These are phyloP conservation scores for Corticium candelabrum DNA, from an alignment of 37 sponge, comb jelly and placozoan genomes.

Conservation along the genomic window DNA sequence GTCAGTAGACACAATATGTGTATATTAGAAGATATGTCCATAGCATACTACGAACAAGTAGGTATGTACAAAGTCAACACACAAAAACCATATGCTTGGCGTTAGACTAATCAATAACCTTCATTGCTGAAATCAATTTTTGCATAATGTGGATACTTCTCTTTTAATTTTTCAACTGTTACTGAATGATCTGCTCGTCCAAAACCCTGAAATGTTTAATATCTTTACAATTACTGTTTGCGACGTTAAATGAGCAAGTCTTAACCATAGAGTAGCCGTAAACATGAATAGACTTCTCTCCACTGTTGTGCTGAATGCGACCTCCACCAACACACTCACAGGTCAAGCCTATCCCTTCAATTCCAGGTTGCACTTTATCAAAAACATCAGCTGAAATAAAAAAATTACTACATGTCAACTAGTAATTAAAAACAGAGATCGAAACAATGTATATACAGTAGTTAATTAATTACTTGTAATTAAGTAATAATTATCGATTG, in stretches of 20 bases:
- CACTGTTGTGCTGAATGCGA: slow-evolving; percentile 41
- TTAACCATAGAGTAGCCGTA: slow-evolving; percentile 80
- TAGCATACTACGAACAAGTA: too few relatives aligned
- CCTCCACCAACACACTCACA: slow-evolving; percentile 80
- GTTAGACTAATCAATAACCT: slow-evolving; percentile 46
- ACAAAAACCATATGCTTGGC: too few relatives aligned
- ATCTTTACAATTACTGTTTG: not conserved
- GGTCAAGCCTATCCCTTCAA: slow-evolving; percentile 39
- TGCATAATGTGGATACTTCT: slow-evolving; percentile 27
- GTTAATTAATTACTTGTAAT: too few relatives aligned
- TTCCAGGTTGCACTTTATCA: slow-evolving; percentile 47
- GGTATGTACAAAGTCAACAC: too few relatives aligned
- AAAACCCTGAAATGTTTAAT: slow-evolving; percentile 23
- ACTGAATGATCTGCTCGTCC: slow-evolving; percentile 46
- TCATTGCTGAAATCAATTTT: slow-evolving; percentile 45
- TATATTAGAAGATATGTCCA: too few relatives aligned
- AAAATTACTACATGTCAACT: too few relatives aligned
- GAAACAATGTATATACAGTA: too few relatives aligned
- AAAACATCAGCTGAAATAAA: slow-evolving; percentile 82
- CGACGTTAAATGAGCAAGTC: not conserved
- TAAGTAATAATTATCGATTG: too few relatives aligned
- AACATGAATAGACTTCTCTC: slow-evolving; percentile 32
- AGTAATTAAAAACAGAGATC: too few relatives aligned
- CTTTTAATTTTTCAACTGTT: slow-evolving; percentile 14
- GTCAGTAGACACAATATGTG: too few relatives aligned